Percentiles rank a stretch among this genome's conserved stretches.
Conservation (phyloP, 1,140 invertebrate species). For the Drosophila equinoxialis region DNA sequence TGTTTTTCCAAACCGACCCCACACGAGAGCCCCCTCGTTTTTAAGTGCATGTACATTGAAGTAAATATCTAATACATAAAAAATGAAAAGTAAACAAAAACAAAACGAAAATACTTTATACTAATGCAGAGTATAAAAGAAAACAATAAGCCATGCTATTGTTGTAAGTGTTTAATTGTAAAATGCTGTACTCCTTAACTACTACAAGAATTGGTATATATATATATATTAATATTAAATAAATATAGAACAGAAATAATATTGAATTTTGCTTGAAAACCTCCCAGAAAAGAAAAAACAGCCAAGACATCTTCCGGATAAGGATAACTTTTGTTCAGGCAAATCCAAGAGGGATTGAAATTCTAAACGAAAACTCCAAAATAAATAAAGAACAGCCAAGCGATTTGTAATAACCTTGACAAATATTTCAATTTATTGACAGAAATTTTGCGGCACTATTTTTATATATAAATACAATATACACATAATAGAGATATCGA, state of each 20-base stretch:
- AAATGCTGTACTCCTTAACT: slow-evolving; percentile 77
- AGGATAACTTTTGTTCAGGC: too few relatives aligned
- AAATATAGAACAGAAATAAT: slow-evolving; percentile 36
- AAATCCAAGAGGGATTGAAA: too few relatives aligned
- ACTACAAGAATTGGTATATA: slow-evolving; percentile 61
- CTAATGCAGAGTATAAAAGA: slow-evolving; percentile 61
- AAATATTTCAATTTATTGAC: slow-evolving; percentile 64
- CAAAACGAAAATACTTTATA: slow-evolving; percentile 18
- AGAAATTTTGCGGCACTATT: slow-evolving; percentile 58
- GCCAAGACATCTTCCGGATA: too few relatives aligned
- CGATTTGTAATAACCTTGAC: slow-evolving; percentile 22
- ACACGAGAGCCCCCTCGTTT: slow-evolving; percentile 23
- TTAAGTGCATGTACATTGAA: slow-evolving; percentile 63
- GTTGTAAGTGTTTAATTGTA: slow-evolving; percentile 70
- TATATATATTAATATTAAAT: slow-evolving; percentile 59
- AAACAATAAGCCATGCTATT: slow-evolving; percentile 61
- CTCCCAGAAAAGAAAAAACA: too few relatives aligned
- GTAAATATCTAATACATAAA: slow-evolving; percentile 37
- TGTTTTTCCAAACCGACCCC: neutral
- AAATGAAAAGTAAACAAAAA: slow-evolving; percentile 33
- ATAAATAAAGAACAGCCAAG: too few relatives aligned
- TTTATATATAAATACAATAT: slow-evolving; percentile 31
- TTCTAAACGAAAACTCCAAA: too few relatives aligned
- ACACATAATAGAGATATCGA: slow-evolving; percentile 53
- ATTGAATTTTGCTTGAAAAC: too few relatives aligned